These are phyloP conservation scores for Julus scanicus DNA, from an alignment of 2,888 invertebrate species.

Conservation along the genomic window DNA sequence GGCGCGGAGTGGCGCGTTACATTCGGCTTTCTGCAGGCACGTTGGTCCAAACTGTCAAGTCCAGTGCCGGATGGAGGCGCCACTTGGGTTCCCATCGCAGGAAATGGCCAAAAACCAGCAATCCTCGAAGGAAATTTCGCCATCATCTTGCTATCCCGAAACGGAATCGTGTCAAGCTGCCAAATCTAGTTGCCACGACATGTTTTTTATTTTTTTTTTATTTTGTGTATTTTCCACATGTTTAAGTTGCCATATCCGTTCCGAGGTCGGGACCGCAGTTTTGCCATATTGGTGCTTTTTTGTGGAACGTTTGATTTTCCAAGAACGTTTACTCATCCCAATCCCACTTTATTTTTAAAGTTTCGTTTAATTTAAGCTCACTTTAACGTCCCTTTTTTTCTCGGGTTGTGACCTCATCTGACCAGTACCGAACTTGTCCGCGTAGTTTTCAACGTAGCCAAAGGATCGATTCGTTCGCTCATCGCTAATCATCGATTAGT, in stretches of 20 bases:
- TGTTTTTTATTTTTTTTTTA: not conserved
- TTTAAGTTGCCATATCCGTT: slow-evolving; percentile 40
- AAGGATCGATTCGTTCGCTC: slow-evolving; percentile 28
- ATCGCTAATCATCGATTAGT: not conserved
- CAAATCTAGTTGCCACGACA: slow-evolving; percentile 18
- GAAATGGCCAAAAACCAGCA: not conserved
- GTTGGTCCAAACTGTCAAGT: too few species aligned
- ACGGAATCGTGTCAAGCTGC: not conserved
- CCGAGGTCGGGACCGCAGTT: not conserved
- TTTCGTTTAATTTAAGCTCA: slow-evolving; percentile 34
- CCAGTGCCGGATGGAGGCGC: not conserved
- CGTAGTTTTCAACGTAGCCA: slow-evolving; percentile 38
- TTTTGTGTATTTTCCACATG: not conserved
- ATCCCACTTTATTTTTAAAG: not conserved
- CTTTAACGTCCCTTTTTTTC: not conserved
- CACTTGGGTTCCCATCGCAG: not conserved
- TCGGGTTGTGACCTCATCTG: slow-evolving; percentile 39
- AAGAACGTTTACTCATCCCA: too few species aligned
- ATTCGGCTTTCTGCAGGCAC: too few species aligned
- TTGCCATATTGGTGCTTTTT: not conserved
- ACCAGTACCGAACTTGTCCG: not conserved
- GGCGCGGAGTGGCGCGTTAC: too few species aligned
- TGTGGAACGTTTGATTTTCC: too few species aligned
- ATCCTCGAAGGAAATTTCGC: not conserved
- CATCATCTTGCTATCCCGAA: not conserved